Evolutionary conservation across 2,113 vertebrate genomes (phyloP).

Genomic region (Phaetusa simplex): DNA sequence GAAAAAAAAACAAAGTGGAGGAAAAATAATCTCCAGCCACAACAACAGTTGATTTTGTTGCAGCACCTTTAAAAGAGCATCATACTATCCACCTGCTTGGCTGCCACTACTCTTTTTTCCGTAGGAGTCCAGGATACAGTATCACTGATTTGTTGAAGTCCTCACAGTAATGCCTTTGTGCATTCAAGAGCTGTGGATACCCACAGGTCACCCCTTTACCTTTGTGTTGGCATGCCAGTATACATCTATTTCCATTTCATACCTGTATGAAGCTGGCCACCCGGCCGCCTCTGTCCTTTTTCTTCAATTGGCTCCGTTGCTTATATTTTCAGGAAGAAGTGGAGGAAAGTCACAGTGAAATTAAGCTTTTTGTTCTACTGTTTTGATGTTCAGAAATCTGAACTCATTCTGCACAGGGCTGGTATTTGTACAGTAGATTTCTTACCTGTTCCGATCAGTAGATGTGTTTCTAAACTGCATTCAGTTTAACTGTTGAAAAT

Average conservation of each 20-base stretch:
- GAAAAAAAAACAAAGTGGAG: background rate
- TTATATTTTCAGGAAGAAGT: background rate
- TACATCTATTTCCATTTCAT: background rate
- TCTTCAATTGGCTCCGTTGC: background rate
- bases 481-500: background rate
- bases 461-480: background rate
- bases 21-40: background rate
- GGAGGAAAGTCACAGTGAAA: background rate
- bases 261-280: background rate
- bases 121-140: background rate
- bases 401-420: background rate
- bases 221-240: background rate
- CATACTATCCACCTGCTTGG: background rate
- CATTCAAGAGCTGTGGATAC: background rate
- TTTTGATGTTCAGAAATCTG: background rate
- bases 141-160: background rate
- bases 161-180: background rate
- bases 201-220: background rate
- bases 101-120: background rate
- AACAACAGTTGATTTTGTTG: constrained; percentile 11
- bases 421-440: background rate
- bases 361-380: background rate
- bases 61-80: constrained; percentile 16
- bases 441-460: background rate
- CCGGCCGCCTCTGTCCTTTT: background rate